A percentile compares a stretch with the other conserved stretches of the same genome.
Conservation (phyloP, 2,113 vertebrate species). For the Zingel zingel region DNA sequence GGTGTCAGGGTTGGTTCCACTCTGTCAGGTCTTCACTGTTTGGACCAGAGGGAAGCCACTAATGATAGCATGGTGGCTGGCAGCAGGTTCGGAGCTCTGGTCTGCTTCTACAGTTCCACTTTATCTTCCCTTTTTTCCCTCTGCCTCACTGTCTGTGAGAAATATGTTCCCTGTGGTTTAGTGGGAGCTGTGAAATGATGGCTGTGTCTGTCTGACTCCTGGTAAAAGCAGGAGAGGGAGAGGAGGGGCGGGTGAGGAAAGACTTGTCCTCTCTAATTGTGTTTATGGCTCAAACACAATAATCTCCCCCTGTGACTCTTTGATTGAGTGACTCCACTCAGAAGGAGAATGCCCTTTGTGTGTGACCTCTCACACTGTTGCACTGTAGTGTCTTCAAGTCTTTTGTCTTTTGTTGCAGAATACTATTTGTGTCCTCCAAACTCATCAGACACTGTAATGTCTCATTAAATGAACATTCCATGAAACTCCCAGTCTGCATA, state of each 20-base stretch:
- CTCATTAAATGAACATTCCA: constrained; percentile 49
- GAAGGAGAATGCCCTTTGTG: constrained; percentile 32
- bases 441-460: constrained; percentile 50
- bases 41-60: constrained; percentile 67
- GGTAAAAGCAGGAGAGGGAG: constrained; percentile 28
- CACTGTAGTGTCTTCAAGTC: constrained; percentile 15
- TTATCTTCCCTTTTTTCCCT: constrained; percentile 42
- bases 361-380: constrained; percentile 43
- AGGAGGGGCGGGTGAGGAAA: constrained; percentile 40
- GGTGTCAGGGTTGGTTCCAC: constrained; percentile 53
- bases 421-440: constrained; percentile 24
- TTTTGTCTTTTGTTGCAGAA: constrained; percentile 22
- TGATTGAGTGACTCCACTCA: constrained; percentile 57
- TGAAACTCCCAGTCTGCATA: not conserved
- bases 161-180: constrained; percentile 76
- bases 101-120: constrained; percentile 60
- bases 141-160: constrained; percentile 68
- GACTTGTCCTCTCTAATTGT: constrained; percentile 72
- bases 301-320: constrained; percentile 59
- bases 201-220: constrained; percentile 66
- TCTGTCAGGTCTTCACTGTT: constrained; percentile 56
- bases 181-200: constrained; percentile 75
- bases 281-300: constrained; percentile 66
- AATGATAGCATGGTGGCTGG: constrained; percentile 72
- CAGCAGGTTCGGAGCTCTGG: constrained; percentile 56